Evolutionary conservation across 1,140 invertebrate species (phyloP).

Genomic region (Psilanteris sp.): DNA sequence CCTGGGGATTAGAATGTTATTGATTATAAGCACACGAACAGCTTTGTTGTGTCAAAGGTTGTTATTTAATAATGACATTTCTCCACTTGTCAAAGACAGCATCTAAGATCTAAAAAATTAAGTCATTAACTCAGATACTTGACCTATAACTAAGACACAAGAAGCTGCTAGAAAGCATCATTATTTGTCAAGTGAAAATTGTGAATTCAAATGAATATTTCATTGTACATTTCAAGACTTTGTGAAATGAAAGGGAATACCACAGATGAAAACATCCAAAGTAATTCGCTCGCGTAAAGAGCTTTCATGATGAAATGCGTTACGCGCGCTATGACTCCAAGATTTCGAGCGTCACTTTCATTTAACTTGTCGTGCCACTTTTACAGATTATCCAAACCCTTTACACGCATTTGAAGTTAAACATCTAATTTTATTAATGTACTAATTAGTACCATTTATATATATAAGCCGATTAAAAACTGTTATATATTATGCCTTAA

Average conservation of each 20-base stretch:
- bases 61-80: conserved; percentile 40
- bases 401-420: background rate
- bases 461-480: too few relatives aligned
- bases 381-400: conserved; percentile 8
- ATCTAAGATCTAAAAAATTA: conserved; percentile 38
- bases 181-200: conserved; percentile 48
- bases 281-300: conserved; percentile 8
- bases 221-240: conserved; percentile 12
- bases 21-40: background rate
- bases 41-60: background rate
- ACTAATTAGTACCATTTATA: too few relatives aligned
- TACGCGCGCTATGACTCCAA: conserved; percentile 4
- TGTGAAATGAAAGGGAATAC: conserved; percentile 21
- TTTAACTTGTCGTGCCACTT: conserved; percentile 6
- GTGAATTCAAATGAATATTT: conserved; percentile 25
- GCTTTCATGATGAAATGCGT: conserved; percentile 26
- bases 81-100: conserved; percentile 11
- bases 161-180: conserved; percentile 31
- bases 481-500: too few relatives aligned
- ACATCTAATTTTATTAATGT: background rate
- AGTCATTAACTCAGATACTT: conserved; percentile 35
- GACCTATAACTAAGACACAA: conserved; percentile 42
- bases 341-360: conserved; percentile 18
- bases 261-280: conserved; percentile 1
- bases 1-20: too few relatives aligned